phyloP scores from a whole-genome alignment of 1,140 invertebrate species.

The Drosophila quadrilineata region DNA sequence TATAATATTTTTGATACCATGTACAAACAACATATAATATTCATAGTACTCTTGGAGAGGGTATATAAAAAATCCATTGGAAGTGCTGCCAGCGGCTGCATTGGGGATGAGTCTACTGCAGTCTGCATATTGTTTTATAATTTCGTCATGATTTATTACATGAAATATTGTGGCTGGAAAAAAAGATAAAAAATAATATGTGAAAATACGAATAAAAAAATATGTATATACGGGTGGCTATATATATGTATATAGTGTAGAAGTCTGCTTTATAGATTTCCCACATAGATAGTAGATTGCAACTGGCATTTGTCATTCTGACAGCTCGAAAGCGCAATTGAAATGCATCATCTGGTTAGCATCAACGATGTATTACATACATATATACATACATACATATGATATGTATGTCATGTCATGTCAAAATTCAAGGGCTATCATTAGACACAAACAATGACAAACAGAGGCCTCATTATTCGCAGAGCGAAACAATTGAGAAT shows the following conservation, averaged over 20 bases:
- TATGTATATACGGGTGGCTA: background rate
- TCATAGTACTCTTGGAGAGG: background rate
- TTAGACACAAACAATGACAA: slow-evolving; percentile 58
- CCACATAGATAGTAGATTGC: background rate
- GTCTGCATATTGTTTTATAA: slow-evolving; percentile 66
- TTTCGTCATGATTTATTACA: slow-evolving; percentile 63
- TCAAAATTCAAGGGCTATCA: slow-evolving; percentile 50
- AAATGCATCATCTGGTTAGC: slow-evolving; percentile 6
- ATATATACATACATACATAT: background rate
- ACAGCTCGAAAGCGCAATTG: slow-evolving; percentile 26
- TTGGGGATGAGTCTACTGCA: background rate
- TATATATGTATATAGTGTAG: background rate
- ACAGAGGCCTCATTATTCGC: slow-evolving; percentile 67
- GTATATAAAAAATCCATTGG: slow-evolving; percentile 28
- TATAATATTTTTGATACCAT: too few relatives aligned
- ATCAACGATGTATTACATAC: background rate
- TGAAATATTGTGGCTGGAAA: slow-evolving; percentile 7
- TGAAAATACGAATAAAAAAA: slow-evolving; percentile 9
- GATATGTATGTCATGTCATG: slow-evolving; percentile 39
- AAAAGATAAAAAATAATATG: too few relatives aligned
- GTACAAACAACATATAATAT: too few relatives aligned
- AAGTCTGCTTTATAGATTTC: too few relatives aligned
- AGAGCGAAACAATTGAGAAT: slow-evolving; percentile 29
- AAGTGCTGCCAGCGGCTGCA: slow-evolving; percentile 13
- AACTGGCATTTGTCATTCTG: slow-evolving; percentile 23